Evolutionary conservation across 2,888 invertebrate genomes (phyloP).

Genomic region (Zaprionus lineosus): DNA sequence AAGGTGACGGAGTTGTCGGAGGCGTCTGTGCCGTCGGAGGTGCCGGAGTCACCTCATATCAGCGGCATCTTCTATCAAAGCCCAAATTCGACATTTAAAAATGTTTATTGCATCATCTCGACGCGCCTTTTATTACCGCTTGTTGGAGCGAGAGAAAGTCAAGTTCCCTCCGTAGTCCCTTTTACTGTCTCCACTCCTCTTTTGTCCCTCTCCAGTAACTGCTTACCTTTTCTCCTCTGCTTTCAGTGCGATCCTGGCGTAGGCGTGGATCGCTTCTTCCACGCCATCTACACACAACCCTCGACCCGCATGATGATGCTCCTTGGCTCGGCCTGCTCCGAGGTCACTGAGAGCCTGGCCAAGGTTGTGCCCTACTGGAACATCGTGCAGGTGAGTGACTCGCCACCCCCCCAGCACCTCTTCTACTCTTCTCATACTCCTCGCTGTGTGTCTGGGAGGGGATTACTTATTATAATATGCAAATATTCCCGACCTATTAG

Average conservation of each 20-base stretch:
- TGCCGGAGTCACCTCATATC: slow-evolving; percentile 19
- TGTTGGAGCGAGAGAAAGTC: slow-evolving; percentile 19
- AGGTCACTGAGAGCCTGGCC: slow-evolving; percentile 94
- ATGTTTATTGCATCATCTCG: slow-evolving; percentile 73
- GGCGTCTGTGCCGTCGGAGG: too few species aligned
- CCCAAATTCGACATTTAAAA: slow-evolving; percentile 71
- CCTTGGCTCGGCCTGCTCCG: slow-evolving; percentile 94
- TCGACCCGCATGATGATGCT: slow-evolving; percentile 90
- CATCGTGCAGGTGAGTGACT: slow-evolving; percentile 89
- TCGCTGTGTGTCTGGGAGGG: too few species aligned
- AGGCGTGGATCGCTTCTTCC: slow-evolving; percentile 95
- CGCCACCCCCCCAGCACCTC: too few species aligned
- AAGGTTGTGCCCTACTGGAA: slow-evolving; percentile 97
- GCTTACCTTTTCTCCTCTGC: background rate
- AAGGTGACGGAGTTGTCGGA: too few species aligned
- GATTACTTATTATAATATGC: slow-evolving; percentile 67
- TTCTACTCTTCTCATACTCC: too few species aligned
- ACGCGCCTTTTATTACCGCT: slow-evolving; percentile 56
- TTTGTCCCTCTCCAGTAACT: background rate
- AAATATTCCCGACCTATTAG: slow-evolving; percentile 48
- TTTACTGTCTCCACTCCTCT: slow-evolving; percentile 3
- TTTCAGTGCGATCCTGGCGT: slow-evolving; percentile 97
- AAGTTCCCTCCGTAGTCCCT: background rate
- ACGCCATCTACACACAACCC: slow-evolving; percentile 92
- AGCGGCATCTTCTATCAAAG: slow-evolving; percentile 64